Base-by-base conservation (phyloP, 2,888 invertebrate genomes). In the Melanotus villosus region DNA sequence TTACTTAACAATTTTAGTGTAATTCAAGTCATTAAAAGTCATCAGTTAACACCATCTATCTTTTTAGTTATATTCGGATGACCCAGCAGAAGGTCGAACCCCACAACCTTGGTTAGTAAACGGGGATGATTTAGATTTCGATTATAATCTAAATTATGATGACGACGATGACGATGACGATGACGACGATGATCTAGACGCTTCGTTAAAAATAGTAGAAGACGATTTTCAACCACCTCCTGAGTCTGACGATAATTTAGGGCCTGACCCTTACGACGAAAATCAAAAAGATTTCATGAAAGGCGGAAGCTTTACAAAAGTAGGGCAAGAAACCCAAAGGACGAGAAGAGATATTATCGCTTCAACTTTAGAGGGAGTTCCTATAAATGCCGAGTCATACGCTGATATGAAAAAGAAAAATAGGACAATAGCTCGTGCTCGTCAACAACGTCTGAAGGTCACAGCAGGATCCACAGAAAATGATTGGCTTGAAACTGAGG, bases 381-480 rank as follows among this genome's bases (percentile, higher is more conserved):
- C 81, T n/a, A 78, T 83, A 43, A 80, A 82, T 65, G 77, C 80
- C 60, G 85, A 82, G 70, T 81, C 84, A 14, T 84, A 84, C 67
- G 80, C 80, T 1, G 77, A 79, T 23, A 75, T 68, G 14, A 78
- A 76, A 70, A 67, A 72, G 10, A 77, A 67, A 45, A 78, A 76
- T 62, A 66, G 70, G 43, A 78, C 75, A n/a, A 18, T 30, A 56
- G 26, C 12, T 5, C 23, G 32, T 26, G 1, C 58, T 1, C 1
- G 19, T 0, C 12, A 38, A 7, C n/a, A 57, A 2, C 7, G 5
- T 38, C n/a, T 57, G 21, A 21, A 14, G 52, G n/a, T n/a, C n/a
- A n/a, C n/a, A n/a, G n/a, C n/a, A n/a, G n/a, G n/a, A n/a, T n/a
- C n/a, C n/a, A n/a, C n/a, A n/a, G n/a, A n/a, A n/a, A n/a, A n/a